Base-by-base conservation (phyloP, 2,797 vertebrate genomes). In the Coregonus sp. region DNA sequence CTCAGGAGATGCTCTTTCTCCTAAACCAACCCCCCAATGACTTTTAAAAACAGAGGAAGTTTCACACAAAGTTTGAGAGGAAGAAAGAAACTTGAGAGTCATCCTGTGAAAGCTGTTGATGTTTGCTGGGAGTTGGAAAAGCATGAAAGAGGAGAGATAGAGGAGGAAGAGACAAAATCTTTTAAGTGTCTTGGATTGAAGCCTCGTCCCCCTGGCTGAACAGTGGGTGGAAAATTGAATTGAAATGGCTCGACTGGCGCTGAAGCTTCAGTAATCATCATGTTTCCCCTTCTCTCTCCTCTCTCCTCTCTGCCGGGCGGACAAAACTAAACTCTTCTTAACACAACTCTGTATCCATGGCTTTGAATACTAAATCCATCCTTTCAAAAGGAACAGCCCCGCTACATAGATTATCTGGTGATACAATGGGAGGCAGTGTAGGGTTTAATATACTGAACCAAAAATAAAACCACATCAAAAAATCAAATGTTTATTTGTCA, bases 41-140 rank as follows among this genome's bases (percentile, higher is more conserved):
- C 78, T 89, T 87, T 88, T 74, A 80, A 66, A 87, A 86, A 87
- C 85, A 76, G 87, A n/a, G n/a, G n/a, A n/a, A n/a, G 86, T 86
- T 89, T 89, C 83, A 84, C 76, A 77, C 83, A 87, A 90, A 91
- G 90, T 89, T 91, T n/a, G 89, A 84, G 20, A 85, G 75, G 77
- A 80, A 63, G 78, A 77, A 71, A 76, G 80, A 68, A 73, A 82
- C 84, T 89, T 88, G 80, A 86, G 77, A 89, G 74, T 80, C 47
- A 75, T 86, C 84, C 70, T 4, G 74, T 72, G 75, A 61, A 73
- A 69, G 79, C 68, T 14, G 37, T 59, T 63, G 40, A 77, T 81
- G 72, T 52, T 80, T 86, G 61, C 11, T 63, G 80, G 80, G 70
- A 80, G 73, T 83, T 73, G 80, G n/a, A n/a, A 83, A 89, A 82